These are phyloP conservation scores for Drosophila birchii DNA, from an alignment of 2,888 invertebrate genomes.

Conservation along the genomic window DNA sequence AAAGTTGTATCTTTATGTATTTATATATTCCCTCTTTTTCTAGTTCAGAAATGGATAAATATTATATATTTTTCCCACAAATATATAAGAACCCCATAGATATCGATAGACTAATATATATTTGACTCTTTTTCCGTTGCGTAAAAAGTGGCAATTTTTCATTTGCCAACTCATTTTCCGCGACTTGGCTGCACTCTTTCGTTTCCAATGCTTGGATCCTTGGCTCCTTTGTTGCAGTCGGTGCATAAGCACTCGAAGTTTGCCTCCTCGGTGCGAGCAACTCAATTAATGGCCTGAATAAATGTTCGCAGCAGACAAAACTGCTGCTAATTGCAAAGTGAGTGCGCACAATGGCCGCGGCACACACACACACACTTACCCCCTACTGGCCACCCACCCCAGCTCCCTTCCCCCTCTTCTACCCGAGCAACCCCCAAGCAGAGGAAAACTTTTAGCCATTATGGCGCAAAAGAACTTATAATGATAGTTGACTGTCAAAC, in stretches of 20 bases:
- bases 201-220: neutral
- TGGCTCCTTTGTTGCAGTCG: conserved; percentile 23
- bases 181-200: conserved; percentile 38
- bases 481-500: conserved; percentile 80
- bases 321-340: conserved; percentile 79
- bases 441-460: conserved; percentile 79
- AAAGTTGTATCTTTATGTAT: too few relatives aligned
- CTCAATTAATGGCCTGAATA: conserved; percentile 78
- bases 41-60: neutral
- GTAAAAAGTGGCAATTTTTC: conserved; percentile 21
- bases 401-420: neutral
- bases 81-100: neutral
- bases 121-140: neutral
- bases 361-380: conserved; percentile 47
- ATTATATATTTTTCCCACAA: neutral
- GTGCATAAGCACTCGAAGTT: conserved; percentile 24
- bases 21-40: neutral
- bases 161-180: conserved; percentile 29
- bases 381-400: conserved; percentile 20
- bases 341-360: conserved; percentile 49
- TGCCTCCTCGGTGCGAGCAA: conserved; percentile 55
- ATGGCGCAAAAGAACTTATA: conserved; percentile 81
- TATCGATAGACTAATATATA: conserved; percentile 11
- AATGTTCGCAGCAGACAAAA: conserved; percentile 77
- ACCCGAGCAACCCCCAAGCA: neutral